Base-by-base conservation (phyloP, 2,113 vertebrate genomes). In the Corydoras maculifer region DNA sequence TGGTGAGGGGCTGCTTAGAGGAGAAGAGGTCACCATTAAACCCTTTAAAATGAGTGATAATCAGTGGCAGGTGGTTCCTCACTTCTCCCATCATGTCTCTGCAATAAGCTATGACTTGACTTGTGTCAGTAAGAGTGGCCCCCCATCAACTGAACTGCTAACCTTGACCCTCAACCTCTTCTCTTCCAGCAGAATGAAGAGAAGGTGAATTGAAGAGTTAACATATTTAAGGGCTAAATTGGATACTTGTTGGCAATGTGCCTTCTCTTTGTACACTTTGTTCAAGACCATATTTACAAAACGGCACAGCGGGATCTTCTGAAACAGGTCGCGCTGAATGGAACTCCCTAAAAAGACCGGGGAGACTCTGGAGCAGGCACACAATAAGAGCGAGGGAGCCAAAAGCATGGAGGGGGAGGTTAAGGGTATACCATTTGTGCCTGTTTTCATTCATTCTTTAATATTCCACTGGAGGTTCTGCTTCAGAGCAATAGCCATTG, bases 401-500 rank as follows among this genome's bases (percentile, higher is more conserved):
- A 80, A 82, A 77, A 69, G 86, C 35, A 75, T 70, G 12, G 51
- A 68, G 68, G 63, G 67, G 75, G 63, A 80, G 83, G 80, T 78
- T 69, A 64, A 58, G 80, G 80, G 80, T 74, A 72, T 66, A 51
- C 31, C 59, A 51, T 77, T 78, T 76, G 68, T 70, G 62, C 65
- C 69, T 57, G 77, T 82, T 78, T 87, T 77, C 74, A 85, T 89
- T 92, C 87, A 89, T 79, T 84, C 84, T 84, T 84, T 82, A 82
- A 84, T 87, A 84, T 87, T 87, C 82, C 85, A 84, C 84, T 80
- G 84, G 84, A 85, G 82, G 91, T 91, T 92, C 89, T 93, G 92
- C 91, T 91, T 87, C 88, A 89, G 85, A 88, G 89, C 88, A 84
- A 85, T 70, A 83, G 77, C 86, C 86, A 91, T 94, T 95, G 93